Percentiles rank a stretch among this genome's conserved stretches.
These are phyloP conservation scores for Nipponia nippon DNA, from an alignment of 2,113 vertebrate species.

Conservation along the genomic window DNA sequence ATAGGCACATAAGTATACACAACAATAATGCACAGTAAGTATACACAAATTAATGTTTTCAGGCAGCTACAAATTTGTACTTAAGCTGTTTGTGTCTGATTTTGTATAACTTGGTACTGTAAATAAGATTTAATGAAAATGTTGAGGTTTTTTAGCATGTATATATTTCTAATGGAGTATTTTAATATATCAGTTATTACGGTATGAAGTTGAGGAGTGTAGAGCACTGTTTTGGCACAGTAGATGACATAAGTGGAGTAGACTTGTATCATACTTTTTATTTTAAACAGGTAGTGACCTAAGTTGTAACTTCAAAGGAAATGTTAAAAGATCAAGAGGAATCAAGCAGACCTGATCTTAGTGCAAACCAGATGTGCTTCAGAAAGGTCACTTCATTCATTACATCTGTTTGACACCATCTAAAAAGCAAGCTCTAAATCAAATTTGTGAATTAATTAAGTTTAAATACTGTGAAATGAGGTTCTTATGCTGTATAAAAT, in stretches of 20 bases:
- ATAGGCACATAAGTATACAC: not conserved
- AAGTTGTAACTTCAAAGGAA: not conserved
- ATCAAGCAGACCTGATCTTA: not conserved
- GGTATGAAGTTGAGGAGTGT: not conserved
- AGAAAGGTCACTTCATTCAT: not conserved
- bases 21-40: not conserved
- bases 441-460: not conserved
- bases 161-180: not conserved
- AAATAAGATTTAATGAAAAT: not conserved
- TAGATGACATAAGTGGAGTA: not conserved
- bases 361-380: not conserved
- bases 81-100: not conserved
- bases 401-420: not conserved
- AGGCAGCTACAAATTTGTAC: not conserved
- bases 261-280: not conserved
- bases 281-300: not conserved
- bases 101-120: not conserved
- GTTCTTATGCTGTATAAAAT: not conserved
- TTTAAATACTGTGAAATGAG: not conserved
- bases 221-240: not conserved
- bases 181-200: not conserved
- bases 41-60: not conserved
- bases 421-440: not conserved
- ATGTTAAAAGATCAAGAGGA: not conserved
- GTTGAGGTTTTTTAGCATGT: not conserved